Conservation (phyloP, 2,113 vertebrate species). For the Indicator maculatus region DNA sequence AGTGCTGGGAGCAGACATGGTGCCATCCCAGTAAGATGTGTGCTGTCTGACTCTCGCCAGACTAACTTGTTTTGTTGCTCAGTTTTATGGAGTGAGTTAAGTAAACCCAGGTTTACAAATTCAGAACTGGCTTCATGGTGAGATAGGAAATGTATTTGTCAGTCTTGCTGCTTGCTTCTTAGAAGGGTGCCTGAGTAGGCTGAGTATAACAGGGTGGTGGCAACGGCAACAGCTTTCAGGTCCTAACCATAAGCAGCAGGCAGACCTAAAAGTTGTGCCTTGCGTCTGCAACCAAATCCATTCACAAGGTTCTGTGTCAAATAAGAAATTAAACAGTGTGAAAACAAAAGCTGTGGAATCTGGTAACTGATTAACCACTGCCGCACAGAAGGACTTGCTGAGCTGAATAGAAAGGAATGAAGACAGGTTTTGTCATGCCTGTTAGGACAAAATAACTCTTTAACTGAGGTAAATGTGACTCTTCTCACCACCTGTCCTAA, state of each 20-base stretch:
- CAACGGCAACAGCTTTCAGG: not conserved
- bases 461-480: conserved; percentile 68
- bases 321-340: conserved; percentile 65
- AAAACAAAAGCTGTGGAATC: conserved; percentile 78
- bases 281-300: conserved; percentile 22
- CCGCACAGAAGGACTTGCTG: conserved; percentile 73
- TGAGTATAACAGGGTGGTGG: not conserved
- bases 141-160: not conserved
- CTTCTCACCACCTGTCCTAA: conserved; percentile 33
- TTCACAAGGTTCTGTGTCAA: conserved; percentile 66
- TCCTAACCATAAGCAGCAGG: not conserved
- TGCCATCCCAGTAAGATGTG: not conserved
- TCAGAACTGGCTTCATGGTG: not conserved
- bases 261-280: conserved; percentile 23
- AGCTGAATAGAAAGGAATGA: conserved; percentile 85
- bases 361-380: conserved; percentile 85
- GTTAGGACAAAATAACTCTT: conserved; percentile 75
- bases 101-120: not conserved
- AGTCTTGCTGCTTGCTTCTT: not conserved
- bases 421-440: conserved; percentile 86
- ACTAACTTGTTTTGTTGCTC: not conserved
- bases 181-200: not conserved
- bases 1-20: not conserved
- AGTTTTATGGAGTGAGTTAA: not conserved
- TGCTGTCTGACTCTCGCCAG: not conserved